Evolutionary conservation across 35 echinoderm and acorn worm species (phyloP).

Genomic region (Apostichopus parvimensis): DNA sequence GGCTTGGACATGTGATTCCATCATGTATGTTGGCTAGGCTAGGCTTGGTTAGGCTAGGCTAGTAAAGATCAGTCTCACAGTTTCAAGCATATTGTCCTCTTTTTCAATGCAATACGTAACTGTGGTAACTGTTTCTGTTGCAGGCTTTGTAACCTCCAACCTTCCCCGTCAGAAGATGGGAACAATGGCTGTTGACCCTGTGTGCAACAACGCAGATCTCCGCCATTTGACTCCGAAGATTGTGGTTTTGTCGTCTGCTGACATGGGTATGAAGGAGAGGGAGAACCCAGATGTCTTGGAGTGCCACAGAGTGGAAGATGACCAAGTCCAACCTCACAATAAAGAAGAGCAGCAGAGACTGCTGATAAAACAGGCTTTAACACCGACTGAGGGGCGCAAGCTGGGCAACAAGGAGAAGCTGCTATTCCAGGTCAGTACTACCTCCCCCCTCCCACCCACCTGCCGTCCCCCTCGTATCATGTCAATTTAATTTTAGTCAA

Average conservation of each 20-base stretch:
- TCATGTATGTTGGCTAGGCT: no score
- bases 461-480: no score
- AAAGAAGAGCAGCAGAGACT: constrained; percentile 50
- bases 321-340: constrained; percentile 16
- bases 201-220: constrained; percentile 20
- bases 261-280: constrained; percentile 43
- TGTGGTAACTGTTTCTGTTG: neutral
- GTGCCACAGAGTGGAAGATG: constrained; percentile 52
- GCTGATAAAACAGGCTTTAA: constrained; percentile 26
- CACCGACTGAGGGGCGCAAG: constrained; percentile 14
- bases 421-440: constrained; percentile 28
- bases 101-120: no score
- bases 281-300: constrained; percentile 54
- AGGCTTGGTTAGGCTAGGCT: no score
- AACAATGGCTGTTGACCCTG: constrained; percentile 54
- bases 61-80: no score
- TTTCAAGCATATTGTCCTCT: no score
- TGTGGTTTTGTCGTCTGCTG: constrained; percentile 32
- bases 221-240: constrained; percentile 54
- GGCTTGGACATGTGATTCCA: no score
- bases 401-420: constrained; percentile 44
- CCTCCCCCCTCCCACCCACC: no score
- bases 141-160: neutral
- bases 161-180: constrained; percentile 38
- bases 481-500: no score